Evolutionary conservation across 2,113 vertebrate species (phyloP).

Genomic region (Connochaetes taurinus): DNA sequence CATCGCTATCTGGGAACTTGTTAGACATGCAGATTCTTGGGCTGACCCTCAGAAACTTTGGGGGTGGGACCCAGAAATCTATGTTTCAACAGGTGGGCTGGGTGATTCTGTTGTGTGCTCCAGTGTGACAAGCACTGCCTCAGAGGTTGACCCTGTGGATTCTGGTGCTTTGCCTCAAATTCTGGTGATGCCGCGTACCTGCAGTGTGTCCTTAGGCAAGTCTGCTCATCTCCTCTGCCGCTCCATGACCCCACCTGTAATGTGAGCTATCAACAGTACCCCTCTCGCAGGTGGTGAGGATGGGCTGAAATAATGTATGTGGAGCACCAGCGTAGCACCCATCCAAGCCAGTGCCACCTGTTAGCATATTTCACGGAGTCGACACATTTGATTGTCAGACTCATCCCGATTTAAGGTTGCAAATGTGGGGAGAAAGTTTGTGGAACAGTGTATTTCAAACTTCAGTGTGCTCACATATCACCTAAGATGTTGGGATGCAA

Average conservation of each 20-base stretch:
- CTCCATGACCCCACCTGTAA: background rate
- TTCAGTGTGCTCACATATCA: background rate
- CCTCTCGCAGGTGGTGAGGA: accelerated
- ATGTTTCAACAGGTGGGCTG: accelerated
- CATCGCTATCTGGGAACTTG: background rate
- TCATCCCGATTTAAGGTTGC: background rate
- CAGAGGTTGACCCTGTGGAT: background rate
- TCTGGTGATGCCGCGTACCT: background rate
- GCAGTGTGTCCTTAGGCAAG: background rate
- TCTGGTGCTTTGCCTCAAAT: background rate
- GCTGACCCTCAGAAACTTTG: too few species aligned
- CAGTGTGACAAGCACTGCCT: background rate
- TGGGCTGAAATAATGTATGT: background rate
- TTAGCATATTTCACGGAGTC: accelerated
- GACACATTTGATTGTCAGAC: background rate
- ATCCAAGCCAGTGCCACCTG: background rate
- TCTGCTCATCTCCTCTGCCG: background rate
- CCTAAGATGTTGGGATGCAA: too few species aligned
- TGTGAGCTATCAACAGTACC: accelerated
- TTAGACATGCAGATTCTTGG: too few species aligned
- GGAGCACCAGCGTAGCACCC: accelerated
- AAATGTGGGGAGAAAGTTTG: background rate
- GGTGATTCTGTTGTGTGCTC: background rate
- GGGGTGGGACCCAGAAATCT: background rate
- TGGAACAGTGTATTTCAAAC: background rate